Evolutionary conservation across 1,140 invertebrate species (phyloP).

Genomic region (Zaprionus capensis): DNA sequence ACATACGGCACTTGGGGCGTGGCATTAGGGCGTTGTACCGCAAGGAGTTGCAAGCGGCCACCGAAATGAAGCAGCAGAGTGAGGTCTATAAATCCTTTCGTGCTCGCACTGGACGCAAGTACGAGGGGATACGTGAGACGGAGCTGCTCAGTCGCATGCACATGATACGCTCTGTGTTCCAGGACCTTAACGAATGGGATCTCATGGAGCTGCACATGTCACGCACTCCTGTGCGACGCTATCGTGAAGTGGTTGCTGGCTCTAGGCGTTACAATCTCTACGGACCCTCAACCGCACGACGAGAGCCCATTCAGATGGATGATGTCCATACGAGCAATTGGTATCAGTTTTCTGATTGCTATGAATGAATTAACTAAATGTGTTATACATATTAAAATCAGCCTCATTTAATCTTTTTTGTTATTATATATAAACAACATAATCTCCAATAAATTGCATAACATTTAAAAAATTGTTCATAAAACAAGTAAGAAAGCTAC

Average conservation of each 20-base stretch:
- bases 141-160: conserved; percentile 64
- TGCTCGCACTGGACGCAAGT: conserved; percentile 60
- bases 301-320: conserved; percentile 57
- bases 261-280: conserved; percentile 67
- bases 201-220: conserved; percentile 70
- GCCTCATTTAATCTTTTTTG: no score
- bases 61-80: conserved; percentile 58
- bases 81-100: conserved; percentile 74
- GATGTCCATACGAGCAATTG: conserved; percentile 55
- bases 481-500: no score
- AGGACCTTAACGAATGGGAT: conserved; percentile 69
- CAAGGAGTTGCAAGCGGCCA: conserved; percentile 66
- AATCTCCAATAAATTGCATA: no score
- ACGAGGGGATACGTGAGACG: conserved; percentile 66
- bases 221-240: conserved; percentile 59
- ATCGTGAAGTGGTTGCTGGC: conserved; percentile 61
- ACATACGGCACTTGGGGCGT: conserved; percentile 68
- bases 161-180: conserved; percentile 71
- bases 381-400: no score
- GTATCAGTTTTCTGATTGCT: conserved; percentile 57
- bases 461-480: no score
- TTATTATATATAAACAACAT: no score
- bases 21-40: conserved; percentile 69
- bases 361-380: no score
- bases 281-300: conserved; percentile 63